Conservation (phyloP, 2,888 invertebrate genomes). For the Heliconius aoede region DNA sequence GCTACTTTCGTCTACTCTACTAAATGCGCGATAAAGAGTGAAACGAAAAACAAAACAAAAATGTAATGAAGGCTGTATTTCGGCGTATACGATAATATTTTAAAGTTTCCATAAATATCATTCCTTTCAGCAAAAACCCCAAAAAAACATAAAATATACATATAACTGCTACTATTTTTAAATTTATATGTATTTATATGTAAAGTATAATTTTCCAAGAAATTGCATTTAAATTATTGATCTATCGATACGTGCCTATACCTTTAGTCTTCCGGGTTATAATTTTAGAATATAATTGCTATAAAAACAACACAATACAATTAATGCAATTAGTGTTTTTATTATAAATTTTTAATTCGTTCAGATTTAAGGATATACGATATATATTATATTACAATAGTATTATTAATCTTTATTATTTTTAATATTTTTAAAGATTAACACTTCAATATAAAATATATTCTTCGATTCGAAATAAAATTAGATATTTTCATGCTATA, state of each 20-base stretch:
- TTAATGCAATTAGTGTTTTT: slow-evolving; percentile 4
- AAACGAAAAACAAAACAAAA: too few species aligned
- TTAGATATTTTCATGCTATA: slow-evolving; percentile 2
- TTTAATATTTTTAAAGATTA: too few species aligned
- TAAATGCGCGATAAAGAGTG: too few species aligned
- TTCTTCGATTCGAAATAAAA: background rate
- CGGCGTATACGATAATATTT: too few species aligned
- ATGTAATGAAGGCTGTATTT: too few species aligned
- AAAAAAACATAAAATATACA: too few species aligned
- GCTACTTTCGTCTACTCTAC: too few species aligned
- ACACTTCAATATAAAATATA: too few species aligned
- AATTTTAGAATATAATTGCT: slow-evolving; percentile 20
- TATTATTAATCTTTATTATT: background rate
- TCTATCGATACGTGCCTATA: slow-evolving; percentile 8
- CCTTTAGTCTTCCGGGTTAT: slow-evolving; percentile 25
- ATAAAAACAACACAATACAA: slow-evolving; percentile 25
- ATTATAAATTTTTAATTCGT: slow-evolving; percentile 24
- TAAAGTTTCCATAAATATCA: too few species aligned
- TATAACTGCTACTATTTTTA: too few species aligned
- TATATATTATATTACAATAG: slow-evolving; percentile 1
- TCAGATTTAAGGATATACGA: slow-evolving; percentile 6
- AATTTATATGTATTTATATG: too few species aligned
- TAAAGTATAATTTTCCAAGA: slow-evolving; percentile 14
- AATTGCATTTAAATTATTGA: slow-evolving; percentile 1
- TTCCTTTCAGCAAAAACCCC: too few species aligned